Evolutionary conservation across 2,888 invertebrate species (phyloP).

Genomic region (Polydrusus pterygomalis): DNA sequence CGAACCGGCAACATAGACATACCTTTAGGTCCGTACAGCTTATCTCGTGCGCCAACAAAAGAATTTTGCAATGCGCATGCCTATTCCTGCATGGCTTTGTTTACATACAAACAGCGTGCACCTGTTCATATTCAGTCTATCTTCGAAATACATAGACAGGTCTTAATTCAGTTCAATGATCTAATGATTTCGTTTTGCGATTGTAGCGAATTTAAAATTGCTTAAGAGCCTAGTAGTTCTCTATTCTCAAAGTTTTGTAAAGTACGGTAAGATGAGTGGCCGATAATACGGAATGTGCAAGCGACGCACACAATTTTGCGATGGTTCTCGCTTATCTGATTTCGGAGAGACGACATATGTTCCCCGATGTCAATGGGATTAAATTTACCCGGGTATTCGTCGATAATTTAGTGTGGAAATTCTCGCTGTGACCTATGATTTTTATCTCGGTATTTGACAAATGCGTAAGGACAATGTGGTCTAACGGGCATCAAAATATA

Average conservation of each 20-base stretch:
- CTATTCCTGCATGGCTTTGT: too few species aligned
- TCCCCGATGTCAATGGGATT: constrained; percentile 56
- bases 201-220: too few species aligned
- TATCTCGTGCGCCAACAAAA: too few species aligned
- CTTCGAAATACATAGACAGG: too few species aligned
- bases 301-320: constrained; percentile 49
- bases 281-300: constrained; percentile 47
- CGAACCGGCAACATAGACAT: too few species aligned
- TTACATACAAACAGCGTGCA: too few species aligned
- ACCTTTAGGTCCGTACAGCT: too few species aligned
- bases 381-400: constrained; percentile 51
- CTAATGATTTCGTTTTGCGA: too few species aligned
- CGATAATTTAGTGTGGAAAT: constrained; percentile 53
- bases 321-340: constrained; percentile 59
- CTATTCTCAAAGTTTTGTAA: constrained; percentile 41
- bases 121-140: too few species aligned
- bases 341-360: constrained; percentile 62
- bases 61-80: too few species aligned
- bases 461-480: constrained; percentile 44
- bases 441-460: constrained; percentile 48
- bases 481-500: constrained; percentile 34
- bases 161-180: too few species aligned
- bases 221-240: constrained; percentile 14
- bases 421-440: constrained; percentile 40
- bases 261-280: constrained; percentile 33